Evolutionary conservation across 2,888 invertebrate species (phyloP).

Genomic region (Psylliodes chrysocephalus): DNA sequence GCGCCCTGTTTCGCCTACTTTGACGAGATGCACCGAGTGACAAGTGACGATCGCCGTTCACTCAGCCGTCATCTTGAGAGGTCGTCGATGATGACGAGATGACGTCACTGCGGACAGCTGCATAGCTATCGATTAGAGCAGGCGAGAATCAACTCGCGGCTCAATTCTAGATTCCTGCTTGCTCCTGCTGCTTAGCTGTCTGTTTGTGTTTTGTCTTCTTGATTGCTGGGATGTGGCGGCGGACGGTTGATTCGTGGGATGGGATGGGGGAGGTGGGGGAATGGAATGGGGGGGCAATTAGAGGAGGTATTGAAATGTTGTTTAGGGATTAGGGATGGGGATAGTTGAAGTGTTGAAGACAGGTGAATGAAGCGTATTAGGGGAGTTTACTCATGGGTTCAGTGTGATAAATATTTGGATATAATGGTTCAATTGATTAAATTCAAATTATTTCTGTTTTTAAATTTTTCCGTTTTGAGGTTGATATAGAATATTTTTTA

Average conservation of each 20-base stretch:
- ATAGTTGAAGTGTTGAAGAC: too few relatives aligned
- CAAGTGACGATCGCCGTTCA: slow-evolving; percentile 47
- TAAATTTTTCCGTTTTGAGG: too few relatives aligned
- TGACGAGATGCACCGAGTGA: slow-evolving; percentile 48
- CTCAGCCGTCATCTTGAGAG: slow-evolving; percentile 41
- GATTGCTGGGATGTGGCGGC: slow-evolving; percentile 16
- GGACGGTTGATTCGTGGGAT: not conserved
- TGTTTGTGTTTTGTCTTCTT: slow-evolving; percentile 31
- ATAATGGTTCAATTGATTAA: too few relatives aligned
- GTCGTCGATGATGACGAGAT: slow-evolving; percentile 50
- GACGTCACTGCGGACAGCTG: slow-evolving; percentile 65
- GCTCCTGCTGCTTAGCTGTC: slow-evolving; percentile 43
- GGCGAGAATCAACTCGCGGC: slow-evolving; percentile 3
- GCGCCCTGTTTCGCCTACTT: slow-evolving; percentile 45
- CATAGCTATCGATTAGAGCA: slow-evolving; percentile 62
- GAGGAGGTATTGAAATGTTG: not conserved
- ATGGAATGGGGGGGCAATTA: not conserved
- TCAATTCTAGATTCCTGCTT: slow-evolving; percentile 43
- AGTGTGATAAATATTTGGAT: too few relatives aligned
- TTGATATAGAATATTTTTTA: too few relatives aligned
- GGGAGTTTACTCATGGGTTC: too few relatives aligned
- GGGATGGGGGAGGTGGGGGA: not conserved
- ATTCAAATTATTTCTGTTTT: too few relatives aligned
- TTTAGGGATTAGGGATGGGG: not conserved
- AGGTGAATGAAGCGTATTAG: too few relatives aligned